Conservation (phyloP, 2,888 invertebrate genomes). For the Callyntrura guangdongensis region DNA sequence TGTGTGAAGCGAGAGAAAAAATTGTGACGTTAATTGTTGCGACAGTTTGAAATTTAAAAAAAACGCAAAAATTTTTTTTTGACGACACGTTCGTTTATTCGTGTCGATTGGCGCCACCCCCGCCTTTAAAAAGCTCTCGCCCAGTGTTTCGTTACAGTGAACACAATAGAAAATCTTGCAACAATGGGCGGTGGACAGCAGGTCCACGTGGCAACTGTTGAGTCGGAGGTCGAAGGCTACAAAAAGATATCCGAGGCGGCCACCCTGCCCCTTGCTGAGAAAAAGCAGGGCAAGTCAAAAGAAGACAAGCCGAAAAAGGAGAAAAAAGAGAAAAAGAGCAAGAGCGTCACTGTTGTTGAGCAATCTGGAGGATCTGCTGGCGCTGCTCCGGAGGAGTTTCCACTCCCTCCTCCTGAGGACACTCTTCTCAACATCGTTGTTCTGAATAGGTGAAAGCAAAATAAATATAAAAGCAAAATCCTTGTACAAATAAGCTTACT, state of each 20-base stretch:
- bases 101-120: too few relatives aligned
- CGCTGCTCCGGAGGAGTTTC: slow-evolving; percentile 84
- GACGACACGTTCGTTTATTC: too few relatives aligned
- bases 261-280: slow-evolving; percentile 84
- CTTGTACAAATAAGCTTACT: not conserved
- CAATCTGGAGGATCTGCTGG: slow-evolving; percentile 81
- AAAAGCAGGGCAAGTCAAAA: slow-evolving; percentile 83
- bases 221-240: slow-evolving; percentile 91
- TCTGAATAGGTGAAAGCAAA: slow-evolving; percentile 84
- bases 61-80: not conserved
- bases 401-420: slow-evolving; percentile 85
- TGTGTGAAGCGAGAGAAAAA: not conserved
- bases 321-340: slow-evolving; percentile 85
- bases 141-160: slow-evolving; percentile 62
- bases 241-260: slow-evolving; percentile 85
- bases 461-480: not conserved
- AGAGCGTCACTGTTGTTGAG: slow-evolving; percentile 84
- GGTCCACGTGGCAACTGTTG: slow-evolving; percentile 96
- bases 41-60: not conserved
- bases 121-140: too few relatives aligned
- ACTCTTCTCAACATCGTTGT: slow-evolving; percentile 85
- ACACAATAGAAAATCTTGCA: slow-evolving; percentile 53
- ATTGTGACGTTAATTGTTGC: not conserved
- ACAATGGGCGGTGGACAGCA: slow-evolving; percentile 87
- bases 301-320: slow-evolving; percentile 84